These are phyloP conservation scores for Lasioglossum marginatum DNA, from an alignment of 2,888 invertebrate genomes.

Conservation along the genomic window DNA sequence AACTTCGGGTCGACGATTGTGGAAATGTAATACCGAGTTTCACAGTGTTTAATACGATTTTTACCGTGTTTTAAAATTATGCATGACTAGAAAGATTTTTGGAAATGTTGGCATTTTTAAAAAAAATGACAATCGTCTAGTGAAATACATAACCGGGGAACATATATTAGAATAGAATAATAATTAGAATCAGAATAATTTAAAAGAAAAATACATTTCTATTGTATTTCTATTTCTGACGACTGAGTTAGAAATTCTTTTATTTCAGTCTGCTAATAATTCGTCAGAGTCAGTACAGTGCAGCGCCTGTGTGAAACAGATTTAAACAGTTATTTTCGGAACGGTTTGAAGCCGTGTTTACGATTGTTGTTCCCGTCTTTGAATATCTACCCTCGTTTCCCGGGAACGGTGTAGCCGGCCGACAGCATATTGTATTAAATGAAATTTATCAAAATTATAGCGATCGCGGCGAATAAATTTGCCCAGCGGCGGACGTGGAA, in stretches of 20 bases:
- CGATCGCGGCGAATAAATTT: not conserved
- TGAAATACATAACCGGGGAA: no score
- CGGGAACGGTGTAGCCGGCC: not conserved
- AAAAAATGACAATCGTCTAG: no score
- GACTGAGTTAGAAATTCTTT: no score
- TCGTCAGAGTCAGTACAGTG: no score
- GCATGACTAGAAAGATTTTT: no score
- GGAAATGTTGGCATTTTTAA: no score
- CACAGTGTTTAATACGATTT: not conserved
- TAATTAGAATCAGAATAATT: no score
- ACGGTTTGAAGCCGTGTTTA: not conserved
- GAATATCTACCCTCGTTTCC: not conserved
- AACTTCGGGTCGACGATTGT: not conserved
- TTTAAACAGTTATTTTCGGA: not conserved
- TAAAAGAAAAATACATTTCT: no score
- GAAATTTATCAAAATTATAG: slow-evolving; percentile 17
- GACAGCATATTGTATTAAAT: not conserved
- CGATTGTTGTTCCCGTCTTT: not conserved
- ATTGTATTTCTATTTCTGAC: no score
- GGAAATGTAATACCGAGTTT: not conserved
- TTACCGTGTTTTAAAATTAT: not conserved
- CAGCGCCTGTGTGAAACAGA: not conserved
- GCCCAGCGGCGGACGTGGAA: not conserved
- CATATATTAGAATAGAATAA: no score
- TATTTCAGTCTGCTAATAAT: no score